Conservation (phyloP, 2,113 vertebrate genomes). For the Lichenostomus cassidix region DNA sequence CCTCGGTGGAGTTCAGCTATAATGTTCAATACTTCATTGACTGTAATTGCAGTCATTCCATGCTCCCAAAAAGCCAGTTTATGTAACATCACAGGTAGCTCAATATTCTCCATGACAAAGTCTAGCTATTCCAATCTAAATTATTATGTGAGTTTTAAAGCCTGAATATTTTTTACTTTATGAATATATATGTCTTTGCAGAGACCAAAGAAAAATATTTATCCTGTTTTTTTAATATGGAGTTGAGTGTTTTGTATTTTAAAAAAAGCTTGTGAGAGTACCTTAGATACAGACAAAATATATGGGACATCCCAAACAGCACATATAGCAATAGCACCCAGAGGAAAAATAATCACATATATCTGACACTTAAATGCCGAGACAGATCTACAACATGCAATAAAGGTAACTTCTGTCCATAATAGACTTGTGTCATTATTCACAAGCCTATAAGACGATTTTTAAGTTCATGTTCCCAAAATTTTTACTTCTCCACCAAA, state of each 20-base stretch:
- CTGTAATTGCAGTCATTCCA: not conserved
- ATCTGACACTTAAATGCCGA: not conserved
- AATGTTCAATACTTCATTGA: not conserved
- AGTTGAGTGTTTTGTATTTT: not conserved
- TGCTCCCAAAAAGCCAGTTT: not conserved
- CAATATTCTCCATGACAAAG: not conserved
- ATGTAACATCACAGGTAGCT: not conserved
- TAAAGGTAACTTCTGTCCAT: slow-evolving; percentile 11
- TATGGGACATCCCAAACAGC: not conserved
- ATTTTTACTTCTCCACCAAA: not conserved
- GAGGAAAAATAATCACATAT: slow-evolving; percentile 12
- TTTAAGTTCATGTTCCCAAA: not conserved
- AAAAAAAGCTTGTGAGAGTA: not conserved
- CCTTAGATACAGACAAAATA: slow-evolving; percentile 2
- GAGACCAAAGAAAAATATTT: not conserved
- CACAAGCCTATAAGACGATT: slow-evolving; percentile 13
- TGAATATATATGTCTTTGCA: not conserved
- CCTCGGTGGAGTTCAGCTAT: not conserved
- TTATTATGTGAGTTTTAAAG: not conserved
- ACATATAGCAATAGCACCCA: not conserved
- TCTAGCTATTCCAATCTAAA: not conserved
- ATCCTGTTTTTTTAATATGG: not conserved
- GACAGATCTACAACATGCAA: not conserved
- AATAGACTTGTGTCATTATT: not conserved
- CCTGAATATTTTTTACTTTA: not conserved